A percentile compares a stretch with the other conserved stretches of the same genome.
phyloP scores from a whole-genome alignment of 1,140 invertebrate species.

The Pollicipes pollicipes region DNA sequence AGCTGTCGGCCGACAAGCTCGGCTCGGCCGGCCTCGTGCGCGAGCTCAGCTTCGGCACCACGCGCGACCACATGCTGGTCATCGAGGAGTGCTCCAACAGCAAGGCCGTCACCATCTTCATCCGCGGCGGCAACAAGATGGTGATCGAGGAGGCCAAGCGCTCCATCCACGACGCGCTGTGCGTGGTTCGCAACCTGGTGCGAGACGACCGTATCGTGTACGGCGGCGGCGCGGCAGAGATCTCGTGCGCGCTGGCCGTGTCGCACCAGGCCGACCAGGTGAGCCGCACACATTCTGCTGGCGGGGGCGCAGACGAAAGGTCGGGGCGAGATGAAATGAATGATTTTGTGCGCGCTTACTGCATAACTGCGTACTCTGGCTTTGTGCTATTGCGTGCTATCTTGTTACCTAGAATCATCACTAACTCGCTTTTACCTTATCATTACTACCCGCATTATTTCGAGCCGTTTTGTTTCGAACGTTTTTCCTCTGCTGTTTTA shows the following conservation, averaged over 20 bases:
- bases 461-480: too few relatives aligned
- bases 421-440: too few relatives aligned
- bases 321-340: too few relatives aligned
- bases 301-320: too few relatives aligned
- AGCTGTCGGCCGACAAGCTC: conserved; percentile 81
- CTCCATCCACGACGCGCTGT: conserved; percentile 92
- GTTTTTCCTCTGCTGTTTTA: too few relatives aligned
- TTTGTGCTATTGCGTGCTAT: too few relatives aligned
- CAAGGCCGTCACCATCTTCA: conserved; percentile 87
- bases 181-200: conserved; percentile 88
- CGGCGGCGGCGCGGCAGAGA: conserved; percentile 91
- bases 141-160: conserved; percentile 95
- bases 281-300: too few relatives aligned
- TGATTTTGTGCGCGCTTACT: too few relatives aligned
- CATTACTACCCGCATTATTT: too few relatives aligned
- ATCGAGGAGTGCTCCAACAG: conserved; percentile 97
- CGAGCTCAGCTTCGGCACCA: conserved; percentile 89
- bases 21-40: conserved; percentile 83
- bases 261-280: conserved; percentile 71
- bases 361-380: too few relatives aligned
- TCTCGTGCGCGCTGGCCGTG: conserved; percentile 82
- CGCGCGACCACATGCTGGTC: conserved; percentile 91
- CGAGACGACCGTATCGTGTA: conserved; percentile 86
- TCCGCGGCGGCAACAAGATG: conserved; percentile 96
- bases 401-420: too few relatives aligned